Evolutionary conservation across 2,888 invertebrate genomes (phyloP).

Genomic region (Glyphotaelius pellucidus): DNA sequence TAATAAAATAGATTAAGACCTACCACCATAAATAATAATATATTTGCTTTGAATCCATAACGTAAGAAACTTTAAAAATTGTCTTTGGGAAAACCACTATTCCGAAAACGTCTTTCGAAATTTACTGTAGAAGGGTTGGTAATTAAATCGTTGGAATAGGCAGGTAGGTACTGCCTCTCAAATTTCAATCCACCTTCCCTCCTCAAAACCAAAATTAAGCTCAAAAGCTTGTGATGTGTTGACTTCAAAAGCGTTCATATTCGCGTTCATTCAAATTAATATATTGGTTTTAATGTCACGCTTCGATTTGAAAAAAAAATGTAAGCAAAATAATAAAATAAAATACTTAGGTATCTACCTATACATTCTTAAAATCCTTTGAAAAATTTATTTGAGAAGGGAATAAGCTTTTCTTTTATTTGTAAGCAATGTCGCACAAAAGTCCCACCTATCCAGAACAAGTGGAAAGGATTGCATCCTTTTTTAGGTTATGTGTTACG

Average conservation of each 20-base stretch:
- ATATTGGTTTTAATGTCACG: not conserved
- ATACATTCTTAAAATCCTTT: no score
- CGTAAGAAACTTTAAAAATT: not conserved
- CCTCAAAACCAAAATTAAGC: not conserved
- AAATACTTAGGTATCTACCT: no score
- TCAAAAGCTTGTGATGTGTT: not conserved
- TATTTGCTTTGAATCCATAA: not conserved
- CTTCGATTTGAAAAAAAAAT: no score
- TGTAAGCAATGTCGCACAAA: not conserved
- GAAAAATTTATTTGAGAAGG: no score
- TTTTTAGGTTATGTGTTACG: not conserved
- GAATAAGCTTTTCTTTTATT: not conserved
- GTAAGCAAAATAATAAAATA: no score
- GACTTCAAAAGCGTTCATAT: not conserved
- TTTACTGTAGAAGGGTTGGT: not conserved
- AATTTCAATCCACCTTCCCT: not conserved
- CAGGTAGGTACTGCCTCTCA: not conserved
- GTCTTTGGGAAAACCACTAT: not conserved
- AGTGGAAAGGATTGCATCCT: not conserved
- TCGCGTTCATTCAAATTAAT: not conserved
- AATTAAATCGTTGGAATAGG: not conserved
- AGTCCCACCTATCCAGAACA: not conserved
- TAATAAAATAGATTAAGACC: no score
- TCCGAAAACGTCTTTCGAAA: not conserved
- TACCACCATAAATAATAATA: not conserved